Conservation (phyloP, 2,797 vertebrate species). For the Smutsia temminckii region DNA sequence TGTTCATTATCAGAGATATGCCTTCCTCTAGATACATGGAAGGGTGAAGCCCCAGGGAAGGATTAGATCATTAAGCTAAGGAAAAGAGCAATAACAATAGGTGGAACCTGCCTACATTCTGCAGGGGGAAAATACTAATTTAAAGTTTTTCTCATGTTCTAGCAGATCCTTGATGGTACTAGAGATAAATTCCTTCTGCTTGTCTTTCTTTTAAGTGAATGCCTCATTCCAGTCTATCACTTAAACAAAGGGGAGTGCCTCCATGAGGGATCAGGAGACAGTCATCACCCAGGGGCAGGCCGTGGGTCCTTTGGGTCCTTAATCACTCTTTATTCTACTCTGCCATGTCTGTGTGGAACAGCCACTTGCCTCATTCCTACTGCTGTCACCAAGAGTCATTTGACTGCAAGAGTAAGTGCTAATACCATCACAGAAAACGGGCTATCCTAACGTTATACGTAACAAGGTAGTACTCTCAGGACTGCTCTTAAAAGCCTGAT, state of each 20-base stretch:
- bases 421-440: neutral
- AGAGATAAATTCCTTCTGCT: conserved; percentile 19
- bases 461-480: neutral
- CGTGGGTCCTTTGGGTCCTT: neutral
- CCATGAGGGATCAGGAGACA: neutral
- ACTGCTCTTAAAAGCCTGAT: neutral
- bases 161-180: neutral
- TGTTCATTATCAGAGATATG: conserved; percentile 41
- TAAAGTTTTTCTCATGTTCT: conserved; percentile 21
- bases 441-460: neutral
- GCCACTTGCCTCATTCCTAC: neutral
- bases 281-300: neutral
- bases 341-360: neutral
- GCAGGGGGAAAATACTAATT: neutral
- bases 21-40: neutral
- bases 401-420: neutral
- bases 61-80: conserved; percentile 29
- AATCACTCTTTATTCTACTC: conserved; percentile 28
- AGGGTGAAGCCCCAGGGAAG: conserved; percentile 24
- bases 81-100: neutral
- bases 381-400: neutral
- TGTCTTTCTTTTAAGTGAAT: conserved; percentile 42
- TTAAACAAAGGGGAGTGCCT: neutral
- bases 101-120: conserved; percentile 17
- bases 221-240: neutral